Conservation (phyloP, 2,888 invertebrate genomes). For the Choristoneura rosaceana region DNA sequence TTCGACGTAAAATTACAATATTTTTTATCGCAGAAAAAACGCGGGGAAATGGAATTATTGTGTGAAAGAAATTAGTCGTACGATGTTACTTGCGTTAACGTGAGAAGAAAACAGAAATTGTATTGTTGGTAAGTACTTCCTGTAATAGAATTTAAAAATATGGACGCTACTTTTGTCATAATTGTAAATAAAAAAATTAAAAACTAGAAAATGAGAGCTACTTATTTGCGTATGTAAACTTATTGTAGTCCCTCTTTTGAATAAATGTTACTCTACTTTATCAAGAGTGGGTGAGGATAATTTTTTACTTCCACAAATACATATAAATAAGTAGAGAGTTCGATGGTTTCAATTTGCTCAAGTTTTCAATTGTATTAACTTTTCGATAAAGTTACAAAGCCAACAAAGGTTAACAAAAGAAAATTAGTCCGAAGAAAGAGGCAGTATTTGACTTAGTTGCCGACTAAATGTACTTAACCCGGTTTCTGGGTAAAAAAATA, state of each 20-base stretch:
- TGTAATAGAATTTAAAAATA: too few species aligned
- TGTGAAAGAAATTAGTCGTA: constrained; percentile 14
- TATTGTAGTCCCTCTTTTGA: too few species aligned
- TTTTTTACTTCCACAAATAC: neutral
- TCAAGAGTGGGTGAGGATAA: too few species aligned
- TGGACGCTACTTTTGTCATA: too few species aligned
- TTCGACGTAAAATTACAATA: constrained; percentile 27
- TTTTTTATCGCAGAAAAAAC: constrained; percentile 6
- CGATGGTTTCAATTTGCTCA: neutral
- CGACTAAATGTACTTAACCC: neutral
- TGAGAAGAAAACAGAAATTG: neutral
- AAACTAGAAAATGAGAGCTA: too few species aligned
- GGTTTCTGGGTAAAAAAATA: neutral
- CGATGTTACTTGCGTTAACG: neutral
- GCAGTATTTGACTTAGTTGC: neutral
- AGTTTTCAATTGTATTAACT: neutral
- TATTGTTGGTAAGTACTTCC: too few species aligned
- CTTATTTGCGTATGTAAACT: too few species aligned
- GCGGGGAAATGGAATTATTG: constrained; percentile 15
- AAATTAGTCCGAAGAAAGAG: neutral
- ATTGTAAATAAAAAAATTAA: too few species aligned
- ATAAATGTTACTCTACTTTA: too few species aligned
- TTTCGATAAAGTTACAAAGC: neutral
- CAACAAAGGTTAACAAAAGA: constrained; percentile 1
- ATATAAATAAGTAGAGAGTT: neutral